A percentile compares a stretch with the other conserved stretches of the same genome.
Evolutionary conservation across 2,888 invertebrate genomes (phyloP).

Genomic region (Biston betularia): DNA sequence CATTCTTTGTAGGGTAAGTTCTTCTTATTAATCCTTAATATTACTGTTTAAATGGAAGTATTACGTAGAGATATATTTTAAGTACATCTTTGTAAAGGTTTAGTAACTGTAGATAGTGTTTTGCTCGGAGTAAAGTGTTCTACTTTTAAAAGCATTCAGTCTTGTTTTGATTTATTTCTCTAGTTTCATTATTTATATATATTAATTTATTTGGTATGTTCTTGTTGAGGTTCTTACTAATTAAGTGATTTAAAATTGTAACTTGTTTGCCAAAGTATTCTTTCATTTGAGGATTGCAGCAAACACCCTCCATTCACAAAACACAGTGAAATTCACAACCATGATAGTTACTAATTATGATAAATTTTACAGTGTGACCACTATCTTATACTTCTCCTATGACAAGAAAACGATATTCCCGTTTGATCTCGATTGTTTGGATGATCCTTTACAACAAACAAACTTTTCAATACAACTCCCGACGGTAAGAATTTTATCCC

Average conservation of each 20-base stretch:
- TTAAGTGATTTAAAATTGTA: no score
- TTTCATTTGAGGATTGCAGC: background rate
- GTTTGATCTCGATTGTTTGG: conserved; percentile 74
- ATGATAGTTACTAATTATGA: background rate
- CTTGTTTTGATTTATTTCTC: background rate
- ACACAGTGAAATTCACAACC: no score
- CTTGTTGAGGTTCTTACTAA: background rate
- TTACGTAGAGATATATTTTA: background rate
- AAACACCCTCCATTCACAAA: background rate
- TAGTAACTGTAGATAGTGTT: background rate
- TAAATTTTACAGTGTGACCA: conserved; percentile 60
- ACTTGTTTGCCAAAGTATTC: no score
- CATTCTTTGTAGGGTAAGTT: conserved; percentile 78
- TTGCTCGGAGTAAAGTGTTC: background rate
- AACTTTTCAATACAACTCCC: conserved; percentile 75
- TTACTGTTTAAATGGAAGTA: background rate
- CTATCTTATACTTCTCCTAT: conserved; percentile 74
- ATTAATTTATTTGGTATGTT: no score
- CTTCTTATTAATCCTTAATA: background rate
- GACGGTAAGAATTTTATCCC: conserved; percentile 59
- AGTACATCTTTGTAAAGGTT: background rate
- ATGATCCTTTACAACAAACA: conserved; percentile 78
- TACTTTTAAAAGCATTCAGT: background rate
- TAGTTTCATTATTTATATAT: no score
- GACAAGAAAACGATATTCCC: conserved; percentile 74